These are phyloP conservation scores for Agriopis aurantiaria DNA, from an alignment of 2,888 invertebrate species.

Conservation along the genomic window DNA sequence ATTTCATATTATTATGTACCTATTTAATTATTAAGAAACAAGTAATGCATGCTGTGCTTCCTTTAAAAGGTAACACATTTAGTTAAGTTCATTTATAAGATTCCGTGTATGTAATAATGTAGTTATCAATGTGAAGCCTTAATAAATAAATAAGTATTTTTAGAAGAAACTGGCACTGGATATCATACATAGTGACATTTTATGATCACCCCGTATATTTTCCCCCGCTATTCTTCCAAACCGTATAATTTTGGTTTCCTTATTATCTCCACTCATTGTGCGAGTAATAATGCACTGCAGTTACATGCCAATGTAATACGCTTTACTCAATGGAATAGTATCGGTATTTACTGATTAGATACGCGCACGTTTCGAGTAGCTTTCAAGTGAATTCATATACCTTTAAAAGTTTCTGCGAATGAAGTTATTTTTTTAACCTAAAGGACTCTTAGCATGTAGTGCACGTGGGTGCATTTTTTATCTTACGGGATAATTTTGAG, in stretches of 20 bases:
- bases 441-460: too few species aligned
- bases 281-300: slow-evolving; percentile 14
- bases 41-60: too few species aligned
- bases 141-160: too few species aligned
- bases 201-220: slow-evolving; percentile 19
- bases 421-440: neutral
- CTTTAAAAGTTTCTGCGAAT: slow-evolving; percentile 8
- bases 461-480: too few species aligned
- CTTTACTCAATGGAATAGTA: slow-evolving; percentile 40
- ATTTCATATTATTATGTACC: too few species aligned
- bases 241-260: slow-evolving; percentile 70
- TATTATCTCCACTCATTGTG: slow-evolving; percentile 58
- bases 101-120: too few species aligned
- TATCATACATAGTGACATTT: neutral
- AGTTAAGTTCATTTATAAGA: too few species aligned
- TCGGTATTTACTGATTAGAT: slow-evolving; percentile 57
- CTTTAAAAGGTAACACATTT: too few species aligned
- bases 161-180: neutral
- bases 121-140: too few species aligned
- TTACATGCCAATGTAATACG: slow-evolving; percentile 43
- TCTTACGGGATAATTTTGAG: too few species aligned
- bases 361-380: slow-evolving; percentile 52
- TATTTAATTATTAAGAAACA: too few species aligned
- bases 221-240: slow-evolving; percentile 46
- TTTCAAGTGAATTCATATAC: slow-evolving; percentile 35